A percentile compares a stretch with the other conserved stretches of the same genome.
Conservation (phyloP, 1,140 invertebrate species). For the Chrysoperla carnea region DNA sequence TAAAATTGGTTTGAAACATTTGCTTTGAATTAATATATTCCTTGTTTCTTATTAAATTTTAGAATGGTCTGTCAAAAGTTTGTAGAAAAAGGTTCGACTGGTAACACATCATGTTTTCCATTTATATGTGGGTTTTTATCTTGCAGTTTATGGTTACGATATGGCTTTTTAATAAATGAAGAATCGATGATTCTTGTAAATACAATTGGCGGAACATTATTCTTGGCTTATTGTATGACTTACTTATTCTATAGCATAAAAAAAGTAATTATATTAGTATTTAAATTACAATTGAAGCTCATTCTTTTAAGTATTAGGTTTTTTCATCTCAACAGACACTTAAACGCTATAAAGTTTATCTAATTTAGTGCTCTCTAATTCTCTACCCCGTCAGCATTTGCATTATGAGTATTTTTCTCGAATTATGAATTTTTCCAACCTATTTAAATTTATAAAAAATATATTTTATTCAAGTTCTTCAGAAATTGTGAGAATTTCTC, state of each 20-base stretch:
- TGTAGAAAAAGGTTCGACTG: conserved; percentile 41
- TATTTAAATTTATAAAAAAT: too few species aligned
- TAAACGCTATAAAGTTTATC: neutral
- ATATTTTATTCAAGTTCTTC: too few species aligned
- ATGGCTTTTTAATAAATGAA: conserved; percentile 47
- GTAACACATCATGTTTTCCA: conserved; percentile 48
- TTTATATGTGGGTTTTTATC: conserved; percentile 60
- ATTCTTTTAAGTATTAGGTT: conserved; percentile 1
- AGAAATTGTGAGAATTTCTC: too few species aligned
- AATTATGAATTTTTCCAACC: too few species aligned
- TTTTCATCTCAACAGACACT: conserved; percentile 1
- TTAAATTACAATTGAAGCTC: neutral
- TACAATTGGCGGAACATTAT: conserved; percentile 41
- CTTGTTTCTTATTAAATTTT: conserved; percentile 19
- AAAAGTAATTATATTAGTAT: conserved; percentile 24
- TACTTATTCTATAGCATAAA: conserved; percentile 42
- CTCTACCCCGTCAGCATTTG: conserved; percentile 8
- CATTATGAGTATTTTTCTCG: conserved; percentile 6
- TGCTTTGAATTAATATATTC: conserved; percentile 8
- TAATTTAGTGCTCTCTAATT: conserved; percentile 9
- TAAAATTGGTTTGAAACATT: conserved; percentile 2
- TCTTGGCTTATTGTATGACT: conserved; percentile 39
- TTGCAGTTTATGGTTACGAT: conserved; percentile 46
- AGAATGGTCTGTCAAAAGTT: conserved; percentile 51
- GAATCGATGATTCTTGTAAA: conserved; percentile 48